These are phyloP conservation scores for Diachasmimorpha longicaudata DNA, from an alignment of 1,140 invertebrate genomes.

Conservation along the genomic window DNA sequence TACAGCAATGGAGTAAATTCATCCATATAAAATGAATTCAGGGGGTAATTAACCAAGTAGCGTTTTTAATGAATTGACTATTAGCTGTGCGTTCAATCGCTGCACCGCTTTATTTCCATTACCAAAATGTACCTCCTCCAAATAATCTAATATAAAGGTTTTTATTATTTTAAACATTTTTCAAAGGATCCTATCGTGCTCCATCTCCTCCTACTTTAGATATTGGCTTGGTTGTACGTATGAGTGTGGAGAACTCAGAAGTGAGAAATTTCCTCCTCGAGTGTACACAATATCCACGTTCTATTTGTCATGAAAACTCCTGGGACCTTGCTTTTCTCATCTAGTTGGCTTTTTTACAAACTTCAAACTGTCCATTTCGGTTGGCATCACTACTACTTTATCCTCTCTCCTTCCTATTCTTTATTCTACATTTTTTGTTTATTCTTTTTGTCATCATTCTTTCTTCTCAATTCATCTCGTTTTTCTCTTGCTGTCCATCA, in stretches of 20 bases:
- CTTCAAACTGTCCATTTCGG: slow-evolving; percentile 32
- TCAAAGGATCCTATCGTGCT: too few relatives aligned
- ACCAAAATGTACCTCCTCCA: too few relatives aligned
- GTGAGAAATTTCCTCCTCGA: background rate
- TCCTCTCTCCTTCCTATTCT: background rate
- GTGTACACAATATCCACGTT: background rate
- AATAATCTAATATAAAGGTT: too few relatives aligned
- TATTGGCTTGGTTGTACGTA: background rate
- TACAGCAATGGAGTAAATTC: background rate
- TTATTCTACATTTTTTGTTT: background rate
- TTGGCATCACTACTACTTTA: slow-evolving; percentile 3
- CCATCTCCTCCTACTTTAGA: too few relatives aligned
- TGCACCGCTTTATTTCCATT: too few relatives aligned
- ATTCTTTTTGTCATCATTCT: background rate
- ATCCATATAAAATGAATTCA: background rate
- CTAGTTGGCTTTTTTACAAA: slow-evolving; percentile 11
- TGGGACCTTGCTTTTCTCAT: slow-evolving; percentile 12
- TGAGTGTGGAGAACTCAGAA: background rate
- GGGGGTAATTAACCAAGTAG: too few relatives aligned
- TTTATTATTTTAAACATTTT: too few relatives aligned
- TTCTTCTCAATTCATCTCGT: background rate
- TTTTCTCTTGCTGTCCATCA: background rate
- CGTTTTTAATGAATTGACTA: too few relatives aligned
- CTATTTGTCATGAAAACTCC: slow-evolving; percentile 23
- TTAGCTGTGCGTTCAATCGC: too few relatives aligned